Evolutionary conservation across 2,113 vertebrate genomes (phyloP), one percentile per base, ranked within the genome.

Genomic region (Gasterosteus aculeatus): DNA sequence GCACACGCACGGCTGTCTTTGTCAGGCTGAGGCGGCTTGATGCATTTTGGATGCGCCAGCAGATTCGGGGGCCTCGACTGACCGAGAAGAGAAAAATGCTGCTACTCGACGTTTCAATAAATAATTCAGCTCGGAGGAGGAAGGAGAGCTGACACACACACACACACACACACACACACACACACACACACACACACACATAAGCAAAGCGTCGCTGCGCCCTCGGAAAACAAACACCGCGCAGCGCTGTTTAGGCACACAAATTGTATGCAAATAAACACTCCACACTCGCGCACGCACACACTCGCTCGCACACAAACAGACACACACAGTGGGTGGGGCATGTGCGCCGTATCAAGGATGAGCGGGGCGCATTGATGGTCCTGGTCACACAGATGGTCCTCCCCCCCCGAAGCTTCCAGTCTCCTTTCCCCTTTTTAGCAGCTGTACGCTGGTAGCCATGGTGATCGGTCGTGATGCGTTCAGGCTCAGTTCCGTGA

Each of bases 121-220:
- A 89, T 78, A 74, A 89, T 84, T 65, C 77, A 69, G 78, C 64
- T 81, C 38, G 78, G 84, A 69, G 74, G 83, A 78, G 49, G 49
- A n/a, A 19, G 8, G 2, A 4, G 41, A 12, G 49, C 65, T 77
- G 16, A 69, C 61, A 67, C 5, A 75, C 10, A 77, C 65, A 82
- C 76, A 69, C 58, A 46, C 4, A 7, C 57, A 60, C 44, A 54
- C 2, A 38, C n/a, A 65, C 10, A 77, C 39, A 63, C 56, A 54
- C 35, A 19, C 31, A 61, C 22, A 26, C 22, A 26, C 22, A 38
- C 1, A n/a, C 14, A 63, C 22, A 47, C 41, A 42, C 18, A 70
- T 4, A 77, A 42, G 56, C 59, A 80, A 66, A 75, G 22, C 0
- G 33, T 41, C n/a, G 58, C 72, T 51, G 65, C 65, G 14, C 38